These are phyloP conservation scores for Zele albiditarsus DNA, from an alignment of 2,888 invertebrate genomes.

Conservation along the genomic window DNA sequence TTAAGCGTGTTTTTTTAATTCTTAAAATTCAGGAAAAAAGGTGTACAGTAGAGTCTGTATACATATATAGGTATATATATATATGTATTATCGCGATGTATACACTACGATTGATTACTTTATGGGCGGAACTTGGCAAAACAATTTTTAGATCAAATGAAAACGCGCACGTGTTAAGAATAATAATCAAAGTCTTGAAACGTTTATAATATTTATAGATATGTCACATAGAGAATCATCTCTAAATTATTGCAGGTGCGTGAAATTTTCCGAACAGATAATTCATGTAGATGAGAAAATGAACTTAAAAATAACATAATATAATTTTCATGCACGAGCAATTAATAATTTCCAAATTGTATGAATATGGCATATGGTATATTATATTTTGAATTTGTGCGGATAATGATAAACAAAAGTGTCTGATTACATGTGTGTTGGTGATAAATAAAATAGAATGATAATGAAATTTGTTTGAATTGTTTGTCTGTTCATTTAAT, in stretches of 20 bases:
- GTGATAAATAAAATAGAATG: slow-evolving; percentile 36
- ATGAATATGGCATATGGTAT: neutral
- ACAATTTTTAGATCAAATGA: slow-evolving; percentile 23
- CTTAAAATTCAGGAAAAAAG: slow-evolving; percentile 40
- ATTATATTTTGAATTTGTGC: neutral
- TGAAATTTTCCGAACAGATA: slow-evolving; percentile 6
- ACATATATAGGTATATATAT: neutral
- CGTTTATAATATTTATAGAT: slow-evolving; percentile 23
- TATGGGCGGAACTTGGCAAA: slow-evolving; percentile 17
- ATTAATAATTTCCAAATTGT: neutral
- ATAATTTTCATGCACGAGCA: no score
- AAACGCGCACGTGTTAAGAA: slow-evolving; percentile 12
- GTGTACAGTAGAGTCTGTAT: slow-evolving; percentile 11
- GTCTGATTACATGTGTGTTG: slow-evolving; percentile 12
- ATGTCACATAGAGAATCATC: slow-evolving; percentile 23
- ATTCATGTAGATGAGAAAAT: neutral
- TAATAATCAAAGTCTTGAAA: slow-evolving; percentile 15
- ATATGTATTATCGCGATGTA: neutral
- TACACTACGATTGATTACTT: slow-evolving; percentile 5
- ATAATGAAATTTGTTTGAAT: slow-evolving; percentile 30
- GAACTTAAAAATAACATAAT: neutral
- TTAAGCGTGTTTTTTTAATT: slow-evolving; percentile 11
- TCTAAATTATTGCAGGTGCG: slow-evolving; percentile 25
- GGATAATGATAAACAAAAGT: slow-evolving; percentile 15
- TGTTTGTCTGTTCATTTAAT: slow-evolving; percentile 47